Base-by-base conservation (phyloP, 2,888 invertebrate species). In the Teleogryllus oceanicus region DNA sequence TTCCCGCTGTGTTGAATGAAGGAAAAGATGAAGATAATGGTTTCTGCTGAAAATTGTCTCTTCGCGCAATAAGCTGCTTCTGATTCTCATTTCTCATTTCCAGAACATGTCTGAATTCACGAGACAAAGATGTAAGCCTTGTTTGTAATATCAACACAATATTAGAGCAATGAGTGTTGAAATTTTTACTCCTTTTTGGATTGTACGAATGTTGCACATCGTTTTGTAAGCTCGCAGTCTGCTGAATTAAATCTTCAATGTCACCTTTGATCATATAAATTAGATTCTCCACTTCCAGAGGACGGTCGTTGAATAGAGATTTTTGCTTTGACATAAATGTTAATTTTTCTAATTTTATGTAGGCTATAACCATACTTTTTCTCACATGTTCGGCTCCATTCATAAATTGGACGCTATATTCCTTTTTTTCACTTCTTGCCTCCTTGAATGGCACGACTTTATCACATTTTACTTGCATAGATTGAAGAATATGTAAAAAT, bases 61-160 rank as follows among this genome's bases (percentile, higher is more conserved):
- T 90, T 84, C 99, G 91, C 83, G 90, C 93, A 86, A 97, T 96
- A 87, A 99, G 98, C 85, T 97, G 95, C 87, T 96, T 96, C 86
- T 99, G 89, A 89, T 98, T 99, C 91, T 99, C 98, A n/a, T 98
- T 98, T 84, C 99, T 90, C 21, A 98, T 96, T 92, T 99, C 99
- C 80, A 99, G 90, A 77, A 99, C 97, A 89, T 94, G 95, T 88
- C 98, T 98, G 87, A 99, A 99, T 85, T 98, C 96, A 83, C 95
- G 97, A 77, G 98, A 98, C 95, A 99, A 98, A 82, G 93, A 93
- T 62, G 98, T 99, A 84, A 99, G 89, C 87, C 97, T 95, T 2
- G 98, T 97, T 89, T 96, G 96, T 81, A 97, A 88, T 11, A 96
- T 94, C 82, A 97, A 91, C 11, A 98, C 97, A 83, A 98, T 96